phyloP scores from a whole-genome alignment of 2,113 vertebrate genomes.

The human (Homo sapiens) region GRCh38 chr11:69931001-69931500 shows the following conservation, averaged over 20 bases:
- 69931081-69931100: background rate
- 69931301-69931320: background rate
- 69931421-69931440: no score
- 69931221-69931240: background rate
- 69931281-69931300: rapidly evolving
- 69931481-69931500: rapidly evolving
- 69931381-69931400: background rate
- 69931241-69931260: no score
- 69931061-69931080: background rate
- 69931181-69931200: background rate
- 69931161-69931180: rapidly evolving
- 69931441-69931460: rapidly evolving
- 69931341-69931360: background rate
- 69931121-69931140: background rate
- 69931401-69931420: background rate
- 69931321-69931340: background rate
- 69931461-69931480: rapidly evolving
- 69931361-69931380: background rate
- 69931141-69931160: no score
- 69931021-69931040: background rate
- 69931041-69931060: rapidly evolving
- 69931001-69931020: background rate
- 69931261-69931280: no score
- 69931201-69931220: background rate
- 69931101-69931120: background rate